A percentile compares a stretch with the other conserved stretches of the same genome.
Conservation (phyloP, 2,797 vertebrate species). For the Malacoctenus gilli region DNA sequence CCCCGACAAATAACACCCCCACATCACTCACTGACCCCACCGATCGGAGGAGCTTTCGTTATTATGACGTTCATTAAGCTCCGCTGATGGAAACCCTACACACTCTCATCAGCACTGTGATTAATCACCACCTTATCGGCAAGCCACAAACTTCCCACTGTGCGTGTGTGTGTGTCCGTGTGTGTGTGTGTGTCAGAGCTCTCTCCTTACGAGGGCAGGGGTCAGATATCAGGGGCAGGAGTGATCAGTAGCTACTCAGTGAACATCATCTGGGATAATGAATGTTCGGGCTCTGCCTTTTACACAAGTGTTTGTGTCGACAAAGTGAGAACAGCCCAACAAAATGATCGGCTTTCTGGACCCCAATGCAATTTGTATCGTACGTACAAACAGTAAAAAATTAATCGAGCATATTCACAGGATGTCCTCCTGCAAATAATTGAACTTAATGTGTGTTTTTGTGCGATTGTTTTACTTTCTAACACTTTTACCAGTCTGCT, state of each 20-base stretch:
- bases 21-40: constrained; percentile 59
- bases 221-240: constrained; percentile 72
- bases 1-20: constrained; percentile 33
- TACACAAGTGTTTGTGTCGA: too few relatives aligned
- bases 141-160: constrained; percentile 53
- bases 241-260: constrained; percentile 70
- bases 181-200: constrained; percentile 38
- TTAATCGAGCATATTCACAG: too few relatives aligned
- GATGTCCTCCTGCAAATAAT: too few relatives aligned
- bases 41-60: constrained; percentile 68
- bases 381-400: too few relatives aligned
- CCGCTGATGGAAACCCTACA: constrained; percentile 65
- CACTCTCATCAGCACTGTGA: constrained; percentile 63
- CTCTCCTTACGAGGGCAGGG: constrained; percentile 69
- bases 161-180: constrained; percentile 27
- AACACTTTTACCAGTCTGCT: too few relatives aligned
- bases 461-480: too few relatives aligned
- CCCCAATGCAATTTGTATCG: too few relatives aligned
- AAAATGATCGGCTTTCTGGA: too few relatives aligned
- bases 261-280: constrained; percentile 68
- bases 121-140: constrained; percentile 76
- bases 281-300: constrained; percentile 52
- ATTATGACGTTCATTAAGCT: constrained; percentile 75
- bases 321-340: too few relatives aligned
- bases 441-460: too few relatives aligned